A percentile compares a stretch with the other conserved stretches of the same genome.
Evolutionary conservation across 2,797 vertebrate species (phyloP).

Genomic region (Urophycis tenuis): DNA sequence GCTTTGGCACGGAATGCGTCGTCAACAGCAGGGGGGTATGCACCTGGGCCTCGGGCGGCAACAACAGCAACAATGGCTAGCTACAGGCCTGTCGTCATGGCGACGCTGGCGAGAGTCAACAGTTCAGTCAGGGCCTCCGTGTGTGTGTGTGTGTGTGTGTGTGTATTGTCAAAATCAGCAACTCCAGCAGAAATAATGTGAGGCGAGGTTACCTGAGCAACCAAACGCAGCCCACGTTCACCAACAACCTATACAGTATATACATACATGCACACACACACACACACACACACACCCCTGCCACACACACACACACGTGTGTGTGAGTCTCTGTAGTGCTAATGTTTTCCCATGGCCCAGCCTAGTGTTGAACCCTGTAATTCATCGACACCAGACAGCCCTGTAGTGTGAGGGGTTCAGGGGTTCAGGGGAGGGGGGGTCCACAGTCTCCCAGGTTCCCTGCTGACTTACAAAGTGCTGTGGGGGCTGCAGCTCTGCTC

Average conservation of each 20-base stretch:
- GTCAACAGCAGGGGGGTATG: neutral
- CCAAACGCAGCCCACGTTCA: neutral
- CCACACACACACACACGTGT: too few species aligned
- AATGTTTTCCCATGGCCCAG: too few species aligned
- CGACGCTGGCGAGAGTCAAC: neutral
- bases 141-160: neutral
- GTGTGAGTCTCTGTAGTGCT: too few species aligned
- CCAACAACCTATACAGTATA: neutral
- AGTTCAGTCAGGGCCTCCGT: neutral
- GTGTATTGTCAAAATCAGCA: neutral
- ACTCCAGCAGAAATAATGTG: neutral
- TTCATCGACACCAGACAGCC: too few species aligned
- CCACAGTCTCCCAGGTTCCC: neutral
- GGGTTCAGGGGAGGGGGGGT: too few species aligned
- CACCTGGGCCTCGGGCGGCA: neutral
- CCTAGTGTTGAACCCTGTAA: neutral
- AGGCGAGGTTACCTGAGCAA: neutral
- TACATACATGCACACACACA: neutral
- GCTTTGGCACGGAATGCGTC: neutral
- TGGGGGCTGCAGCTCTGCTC: neutral
- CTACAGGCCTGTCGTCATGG: neutral
- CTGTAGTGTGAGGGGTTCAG: neutral
- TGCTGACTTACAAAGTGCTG: neutral
- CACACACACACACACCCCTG: too few species aligned
- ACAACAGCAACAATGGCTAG: neutral